phyloP scores from a whole-genome alignment of 2,797 vertebrate species.

The Characodon lateralis region DNA sequence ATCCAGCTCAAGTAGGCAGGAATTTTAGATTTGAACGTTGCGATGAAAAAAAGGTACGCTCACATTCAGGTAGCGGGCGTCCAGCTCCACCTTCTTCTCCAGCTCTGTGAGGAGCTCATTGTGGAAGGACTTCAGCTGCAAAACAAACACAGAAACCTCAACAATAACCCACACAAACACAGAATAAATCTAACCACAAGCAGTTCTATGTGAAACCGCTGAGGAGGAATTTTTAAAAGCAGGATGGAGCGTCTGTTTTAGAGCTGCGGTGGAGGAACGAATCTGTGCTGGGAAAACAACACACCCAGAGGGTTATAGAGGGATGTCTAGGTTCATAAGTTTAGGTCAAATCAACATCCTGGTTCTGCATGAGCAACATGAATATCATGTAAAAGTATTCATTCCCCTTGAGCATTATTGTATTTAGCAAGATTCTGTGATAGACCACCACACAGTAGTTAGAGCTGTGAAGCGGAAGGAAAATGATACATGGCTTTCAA shows the following conservation, averaged over 20 bases:
- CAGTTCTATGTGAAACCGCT: not conserved
- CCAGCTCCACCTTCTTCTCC: slow-evolving; percentile 98
- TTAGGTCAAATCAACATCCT: not conserved
- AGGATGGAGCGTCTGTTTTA: not conserved
- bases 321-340: slow-evolving; percentile 13
- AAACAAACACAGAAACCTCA: slow-evolving; percentile 35
- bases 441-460: not conserved
- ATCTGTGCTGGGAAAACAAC: slow-evolving; percentile 16
- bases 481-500: not conserved
- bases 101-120: slow-evolving; percentile 94
- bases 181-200: slow-evolving; percentile 3
- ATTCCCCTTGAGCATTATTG: not conserved
- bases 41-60: slow-evolving; percentile 62
- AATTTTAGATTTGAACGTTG: not conserved
- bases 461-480: not conserved
- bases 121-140: slow-evolving; percentile 95
- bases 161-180: slow-evolving; percentile 1
- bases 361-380: slow-evolving; percentile 6
- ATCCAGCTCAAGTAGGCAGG: not conserved
- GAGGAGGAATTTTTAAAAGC: not conserved
- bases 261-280: not conserved
- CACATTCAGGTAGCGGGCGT: slow-evolving; percentile 94
- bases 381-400: not conserved
- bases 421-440: not conserved
- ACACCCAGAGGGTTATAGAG: slow-evolving; percentile 16